phyloP scores from a whole-genome alignment of 2,888 invertebrate species.

The Drosophila mimica region DNA sequence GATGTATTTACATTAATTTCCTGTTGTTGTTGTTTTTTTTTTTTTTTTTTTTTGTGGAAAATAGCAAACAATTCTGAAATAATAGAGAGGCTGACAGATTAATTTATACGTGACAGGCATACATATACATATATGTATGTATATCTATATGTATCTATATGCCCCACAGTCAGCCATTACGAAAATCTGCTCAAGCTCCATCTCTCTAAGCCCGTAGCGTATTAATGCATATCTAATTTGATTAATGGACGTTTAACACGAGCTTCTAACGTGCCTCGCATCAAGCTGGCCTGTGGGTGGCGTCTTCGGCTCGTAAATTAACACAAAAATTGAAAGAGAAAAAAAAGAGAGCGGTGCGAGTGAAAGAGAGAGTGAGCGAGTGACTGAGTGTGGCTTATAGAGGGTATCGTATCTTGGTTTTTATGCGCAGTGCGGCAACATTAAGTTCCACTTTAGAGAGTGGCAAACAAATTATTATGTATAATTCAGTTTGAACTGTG shows the following conservation, averaged over 20 bases:
- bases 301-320: conserved; percentile 17
- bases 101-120: not conserved
- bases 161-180: conserved; percentile 16
- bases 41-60: not conserved
- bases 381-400: not conserved
- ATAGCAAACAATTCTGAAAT: not conserved
- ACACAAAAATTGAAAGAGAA: not conserved
- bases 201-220: conserved; percentile 15
- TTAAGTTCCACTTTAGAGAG: conserved; percentile 79
- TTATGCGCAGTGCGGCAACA: conserved; percentile 58
- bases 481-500: conserved; percentile 80
- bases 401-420: conserved; percentile 54
- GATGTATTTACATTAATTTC: not conserved
- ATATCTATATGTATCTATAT: not conserved
- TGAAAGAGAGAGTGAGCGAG: not conserved
- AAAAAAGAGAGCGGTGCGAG: not conserved
- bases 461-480: conserved; percentile 78
- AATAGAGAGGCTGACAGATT: not conserved
- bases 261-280: conserved; percentile 52
- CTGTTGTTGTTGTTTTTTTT: not conserved
- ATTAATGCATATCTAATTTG: conserved; percentile 79
- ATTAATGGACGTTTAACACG: conserved; percentile 82
- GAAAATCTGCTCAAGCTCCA: conserved; percentile 18
- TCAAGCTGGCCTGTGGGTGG: conserved; percentile 48
- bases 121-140: not conserved